Conservation (phyloP, 1,140 invertebrate genomes). For the Tenebrio molitor region DNA sequence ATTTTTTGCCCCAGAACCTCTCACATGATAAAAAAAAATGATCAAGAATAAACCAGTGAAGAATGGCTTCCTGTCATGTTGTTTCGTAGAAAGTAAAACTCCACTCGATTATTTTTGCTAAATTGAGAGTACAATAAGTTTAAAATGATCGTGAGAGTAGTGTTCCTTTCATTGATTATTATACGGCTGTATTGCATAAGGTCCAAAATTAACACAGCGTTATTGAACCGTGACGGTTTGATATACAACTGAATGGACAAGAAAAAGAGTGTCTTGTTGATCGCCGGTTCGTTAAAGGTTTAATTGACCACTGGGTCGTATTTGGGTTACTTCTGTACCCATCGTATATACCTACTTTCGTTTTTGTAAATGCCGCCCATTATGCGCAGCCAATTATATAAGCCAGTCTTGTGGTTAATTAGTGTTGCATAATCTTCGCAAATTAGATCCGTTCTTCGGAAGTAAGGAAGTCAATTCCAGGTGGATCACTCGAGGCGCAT, state of each 20-base stretch:
- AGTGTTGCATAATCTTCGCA: constrained; percentile 2
- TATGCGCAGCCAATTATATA: constrained; percentile 12
- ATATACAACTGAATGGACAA: neutral
- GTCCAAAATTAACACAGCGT: neutral
- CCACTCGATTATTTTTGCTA: neutral
- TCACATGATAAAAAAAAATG: constrained; percentile 8
- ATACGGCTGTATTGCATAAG: constrained; percentile 16
- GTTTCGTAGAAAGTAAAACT: constrained; percentile 19
- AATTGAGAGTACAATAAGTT: constrained; percentile 12
- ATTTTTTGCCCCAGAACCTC: neutral
- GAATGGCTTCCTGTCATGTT: constrained; percentile 2
- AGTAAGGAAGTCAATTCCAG: no score
- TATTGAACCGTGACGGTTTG: constrained; percentile 14
- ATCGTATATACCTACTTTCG: constrained; percentile 20
- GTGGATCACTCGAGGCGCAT: no score
- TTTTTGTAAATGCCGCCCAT: constrained; percentile 22
- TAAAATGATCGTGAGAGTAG: constrained; percentile 18
- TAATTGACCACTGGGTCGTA: constrained; percentile 21
- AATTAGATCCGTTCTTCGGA: neutral
- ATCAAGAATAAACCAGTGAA: neutral
- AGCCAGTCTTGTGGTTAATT: neutral
- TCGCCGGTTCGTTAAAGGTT: neutral
- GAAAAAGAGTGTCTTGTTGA: constrained; percentile 12
- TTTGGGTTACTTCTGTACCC: constrained; percentile 25
- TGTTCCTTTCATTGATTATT: constrained; percentile 13